Evolutionary conservation across 2,888 invertebrate species (phyloP), one percentile per base, ranked within the genome.

Genomic region (Orthosia gothica): DNA sequence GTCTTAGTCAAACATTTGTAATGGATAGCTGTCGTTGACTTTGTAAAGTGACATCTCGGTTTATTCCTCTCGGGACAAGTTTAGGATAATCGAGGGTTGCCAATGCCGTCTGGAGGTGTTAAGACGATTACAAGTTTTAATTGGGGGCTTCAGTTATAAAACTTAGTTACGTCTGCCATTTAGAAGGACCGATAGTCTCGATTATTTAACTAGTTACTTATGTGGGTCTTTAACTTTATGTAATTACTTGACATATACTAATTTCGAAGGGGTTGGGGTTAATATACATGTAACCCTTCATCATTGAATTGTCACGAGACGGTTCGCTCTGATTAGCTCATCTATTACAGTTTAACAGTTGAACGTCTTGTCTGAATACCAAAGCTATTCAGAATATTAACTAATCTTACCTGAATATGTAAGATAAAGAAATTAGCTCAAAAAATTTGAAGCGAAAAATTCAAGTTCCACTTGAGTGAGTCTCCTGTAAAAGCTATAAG

Each of bases 121-220:
- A 79, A 81, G 76, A 68, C 73, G 76, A 73, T 83, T 82, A 83
- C 67, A 82, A 82, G 79, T 82, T 82, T 83, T 83, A 79, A 82
- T 82, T 82, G 83, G 83, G 68, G 71, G 76, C 75, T 62, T 75
- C 65, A 65, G 71, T 79, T 82, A 75, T 82, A 82, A 79, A 82
- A 82, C 83, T 75, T 61, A 82, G 66, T 83, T 82, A 71, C 57
- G 75, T 75, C 58, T 71, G 57, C 62, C 71, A 66, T 79, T 79
- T 78, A 45, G 62, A 70, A 32, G 47, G 47, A 23, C 49, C 20
- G 65, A 76, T 80, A 77, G 61, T 82, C 57, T 50, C 52, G 65
- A 47, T 70, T 70, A 82, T 70, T 70, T 54, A 70, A 67, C 82
- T 76, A 63, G 62, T 63, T 73, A 64, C 58, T 66, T 63, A 64